Base-by-base conservation (phyloP, 2,797 vertebrate species). In the Smutsia gigantea region DNA sequence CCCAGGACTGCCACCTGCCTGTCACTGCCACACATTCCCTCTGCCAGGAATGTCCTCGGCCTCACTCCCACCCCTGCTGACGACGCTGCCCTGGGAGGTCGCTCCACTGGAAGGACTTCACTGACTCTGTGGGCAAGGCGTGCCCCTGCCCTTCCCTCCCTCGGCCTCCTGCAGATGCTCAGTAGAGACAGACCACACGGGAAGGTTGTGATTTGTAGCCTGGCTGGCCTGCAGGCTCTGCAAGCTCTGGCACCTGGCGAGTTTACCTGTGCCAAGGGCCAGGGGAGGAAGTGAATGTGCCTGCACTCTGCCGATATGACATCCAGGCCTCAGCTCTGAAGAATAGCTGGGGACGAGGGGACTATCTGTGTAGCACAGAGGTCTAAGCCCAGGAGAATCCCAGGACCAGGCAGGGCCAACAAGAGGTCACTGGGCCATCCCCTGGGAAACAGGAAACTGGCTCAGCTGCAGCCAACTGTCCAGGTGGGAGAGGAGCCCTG, bases 211-310 rank as follows among this genome's bases (percentile, higher is more conserved):
- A 19, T 13, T 23, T 49, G 39, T 49, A 9, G 1, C 21, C 61
- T 57, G 31, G 6, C 39, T 0, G 12, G 13, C 68, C 27, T 9
- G 27, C 2, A 9, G 27, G 49, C 37, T 49, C 69, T 17, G 0
- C 0, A 12, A 19, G 19, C 57, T 0, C 0, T 25, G 7, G 13
- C 2, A 42, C 2, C 6, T 18, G 14, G 5, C 14, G 25, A 37
- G 15, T 75, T 66, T 31, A 11, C 49, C 42, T 4, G 10, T 14
- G 23, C 6, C 46, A 37, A 23, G 4, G 0, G 2, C 37, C 31
- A 5, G 31, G 11, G 0, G 7, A 34, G 12, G n/a, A 15, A 3
- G 31, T 12, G 6, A 2, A 4, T 13, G 25, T 3, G 13, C 68
- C 37, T 6, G 46, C 11, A 11, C 46, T 46, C 46, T 46, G 46